Evolutionary conservation across 2,888 invertebrate species (phyloP).

Genomic region (Oxystoma pomonae): DNA sequence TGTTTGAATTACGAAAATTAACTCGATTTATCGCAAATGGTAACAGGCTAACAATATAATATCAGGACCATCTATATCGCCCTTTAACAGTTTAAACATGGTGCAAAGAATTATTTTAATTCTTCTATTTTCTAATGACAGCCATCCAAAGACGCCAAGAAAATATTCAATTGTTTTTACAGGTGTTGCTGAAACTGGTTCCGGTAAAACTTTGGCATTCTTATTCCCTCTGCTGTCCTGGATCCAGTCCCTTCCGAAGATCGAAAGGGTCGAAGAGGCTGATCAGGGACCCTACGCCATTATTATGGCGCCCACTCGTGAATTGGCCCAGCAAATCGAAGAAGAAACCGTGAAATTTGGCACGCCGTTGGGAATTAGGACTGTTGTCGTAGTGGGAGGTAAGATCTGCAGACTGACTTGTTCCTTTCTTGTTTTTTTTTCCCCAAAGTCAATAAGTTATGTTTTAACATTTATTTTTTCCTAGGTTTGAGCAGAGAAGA

Average conservation of each 20-base stretch:
- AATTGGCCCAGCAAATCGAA: conserved; percentile 98
- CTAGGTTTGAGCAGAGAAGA: conserved; percentile 88
- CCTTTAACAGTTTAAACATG: too few species aligned
- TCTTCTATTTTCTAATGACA: too few species aligned
- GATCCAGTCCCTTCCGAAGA: conserved; percentile 97
- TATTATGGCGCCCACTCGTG: conserved; percentile 98
- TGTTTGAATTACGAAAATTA: too few species aligned
- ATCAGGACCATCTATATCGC: too few species aligned
- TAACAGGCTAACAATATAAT: too few species aligned
- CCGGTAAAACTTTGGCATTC: conserved; percentile 96
- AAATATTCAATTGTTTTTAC: too few species aligned
- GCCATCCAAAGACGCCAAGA: too few species aligned
- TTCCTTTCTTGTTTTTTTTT: neutral
- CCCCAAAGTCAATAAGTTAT: too few species aligned
- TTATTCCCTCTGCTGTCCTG: conserved; percentile 94
- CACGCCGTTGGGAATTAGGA: conserved; percentile 81
- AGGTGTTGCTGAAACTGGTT: conserved; percentile 83
- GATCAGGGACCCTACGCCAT: conserved; percentile 98
- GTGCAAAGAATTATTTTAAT: too few species aligned
- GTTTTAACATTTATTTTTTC: too few species aligned
- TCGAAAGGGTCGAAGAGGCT: conserved; percentile 83
- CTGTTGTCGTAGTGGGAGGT: conserved; percentile 95
- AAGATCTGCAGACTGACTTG: neutral
- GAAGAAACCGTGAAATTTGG: conserved; percentile 99
- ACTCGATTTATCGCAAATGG: too few species aligned